These are phyloP conservation scores for Protomyctophum bolini DNA, from an alignment of 2,113 vertebrate genomes.

Conservation along the genomic window DNA sequence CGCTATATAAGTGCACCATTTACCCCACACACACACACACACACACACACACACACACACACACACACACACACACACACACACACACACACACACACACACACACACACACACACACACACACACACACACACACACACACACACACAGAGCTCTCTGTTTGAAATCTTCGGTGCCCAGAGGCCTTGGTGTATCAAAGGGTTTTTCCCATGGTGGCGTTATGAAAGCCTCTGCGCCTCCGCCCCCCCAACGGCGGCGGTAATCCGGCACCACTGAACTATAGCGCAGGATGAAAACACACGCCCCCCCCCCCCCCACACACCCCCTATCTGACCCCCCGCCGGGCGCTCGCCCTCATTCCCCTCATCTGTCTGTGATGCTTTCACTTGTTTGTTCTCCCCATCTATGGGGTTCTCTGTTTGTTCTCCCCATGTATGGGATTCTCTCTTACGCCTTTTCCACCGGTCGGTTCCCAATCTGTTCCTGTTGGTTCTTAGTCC, in stretches of 20 bases:
- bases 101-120: neutral
- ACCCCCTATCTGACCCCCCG: too few relatives aligned
- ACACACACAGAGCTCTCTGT: constrained; percentile 23
- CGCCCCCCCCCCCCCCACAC: too few relatives aligned
- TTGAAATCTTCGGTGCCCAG: constrained; percentile 50
- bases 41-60: constrained; percentile 7
- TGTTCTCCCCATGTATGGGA: neutral
- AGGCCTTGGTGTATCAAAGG: constrained; percentile 68
- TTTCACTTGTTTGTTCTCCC: too few relatives aligned
- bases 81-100: neutral
- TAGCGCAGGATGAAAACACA: constrained; percentile 50
- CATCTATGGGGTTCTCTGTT: constrained; percentile 7
- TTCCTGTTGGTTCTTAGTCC: too few relatives aligned
- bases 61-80: constrained; percentile 2
- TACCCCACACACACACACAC: neutral
- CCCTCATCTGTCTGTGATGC: neutral
- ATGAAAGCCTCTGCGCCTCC: constrained; percentile 62
- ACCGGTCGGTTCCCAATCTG: constrained; percentile 16
- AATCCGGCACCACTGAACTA: constrained; percentile 61
- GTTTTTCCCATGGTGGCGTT: constrained; percentile 64
- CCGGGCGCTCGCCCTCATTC: neutral
- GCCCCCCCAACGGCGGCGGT: constrained; percentile 53
- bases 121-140: neutral
- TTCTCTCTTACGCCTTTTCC: constrained; percentile 22
- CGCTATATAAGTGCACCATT: neutral